phyloP scores from a whole-genome alignment of 2,797 vertebrate genomes.

The Ctenosaura bakeri region DNA sequence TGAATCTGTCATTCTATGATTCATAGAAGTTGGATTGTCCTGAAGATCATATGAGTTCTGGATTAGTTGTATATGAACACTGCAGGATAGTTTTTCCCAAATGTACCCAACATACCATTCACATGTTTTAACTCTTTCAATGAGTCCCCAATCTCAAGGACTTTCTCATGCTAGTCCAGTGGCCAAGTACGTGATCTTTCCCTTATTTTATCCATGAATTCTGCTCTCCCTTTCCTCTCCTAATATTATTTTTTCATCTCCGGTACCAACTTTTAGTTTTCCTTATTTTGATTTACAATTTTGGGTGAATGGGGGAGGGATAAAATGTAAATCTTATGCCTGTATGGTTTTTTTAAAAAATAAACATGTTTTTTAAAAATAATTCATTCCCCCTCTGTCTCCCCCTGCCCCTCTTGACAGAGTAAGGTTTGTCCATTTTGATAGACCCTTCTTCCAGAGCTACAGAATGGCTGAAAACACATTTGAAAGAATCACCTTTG shows the following conservation, averaged over 20 bases:
- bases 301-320: not conserved
- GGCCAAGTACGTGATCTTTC: no score
- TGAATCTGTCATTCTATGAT: no score
- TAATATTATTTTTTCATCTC: not conserved
- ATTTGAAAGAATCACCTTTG: constrained; percentile 91
- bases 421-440: constrained; percentile 95
- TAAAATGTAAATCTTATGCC: not conserved
- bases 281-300: not conserved
- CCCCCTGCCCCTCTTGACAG: constrained; percentile 68
- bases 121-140: not conserved
- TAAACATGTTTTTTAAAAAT: constrained; percentile 34
- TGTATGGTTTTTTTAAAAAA: constrained; percentile 9
- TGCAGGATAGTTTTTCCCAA: not conserved
- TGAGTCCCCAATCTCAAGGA: not conserved
- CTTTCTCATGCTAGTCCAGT: no score
- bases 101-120: not conserved
- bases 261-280: not conserved
- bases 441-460: constrained; percentile 96
- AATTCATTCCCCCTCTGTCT: not conserved
- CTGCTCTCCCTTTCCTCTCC: not conserved
- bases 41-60: not conserved
- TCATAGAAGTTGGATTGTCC: not conserved
- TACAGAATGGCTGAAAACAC: constrained; percentile 93
- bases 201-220: not conserved
- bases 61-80: not conserved